A percentile compares a stretch with the other conserved stretches of the same genome.
Conservation (phyloP, 2,797 vertebrate species). For the Tiaroga cobitis region DNA sequence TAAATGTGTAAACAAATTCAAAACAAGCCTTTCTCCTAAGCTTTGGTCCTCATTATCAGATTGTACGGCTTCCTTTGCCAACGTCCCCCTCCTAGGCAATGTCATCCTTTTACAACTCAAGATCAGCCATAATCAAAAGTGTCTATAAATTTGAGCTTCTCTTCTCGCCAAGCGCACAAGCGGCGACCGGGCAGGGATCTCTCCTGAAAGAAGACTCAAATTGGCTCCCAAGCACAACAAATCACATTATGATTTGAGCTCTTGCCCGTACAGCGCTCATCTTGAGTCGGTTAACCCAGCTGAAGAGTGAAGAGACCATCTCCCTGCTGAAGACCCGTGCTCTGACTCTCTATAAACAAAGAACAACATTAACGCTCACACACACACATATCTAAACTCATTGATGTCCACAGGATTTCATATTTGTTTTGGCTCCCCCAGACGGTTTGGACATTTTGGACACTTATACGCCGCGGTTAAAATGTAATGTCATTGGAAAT, state of each 20-base stretch:
- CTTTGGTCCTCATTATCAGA: constrained; percentile 74
- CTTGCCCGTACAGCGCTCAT: constrained; percentile 68
- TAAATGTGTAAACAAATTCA: constrained; percentile 77
- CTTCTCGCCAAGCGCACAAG: constrained; percentile 61
- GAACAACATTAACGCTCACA: background rate
- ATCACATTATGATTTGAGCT: constrained; percentile 74
- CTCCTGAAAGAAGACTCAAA: constrained; percentile 68
- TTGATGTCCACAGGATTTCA: background rate
- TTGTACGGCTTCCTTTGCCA: constrained; percentile 65
- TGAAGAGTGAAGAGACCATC: constrained; percentile 58
- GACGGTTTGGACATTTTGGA: background rate
- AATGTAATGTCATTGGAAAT: too few relatives aligned
- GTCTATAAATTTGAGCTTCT: constrained; percentile 71
- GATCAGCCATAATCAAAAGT: constrained; percentile 75
- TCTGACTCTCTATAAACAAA: constrained; percentile 7
- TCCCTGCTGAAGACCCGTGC: constrained; percentile 52
- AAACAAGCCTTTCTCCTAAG: constrained; percentile 66
- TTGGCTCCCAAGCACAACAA: constrained; percentile 72
- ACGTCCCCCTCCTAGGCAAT: constrained; percentile 62
- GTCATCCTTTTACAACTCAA: constrained; percentile 69
- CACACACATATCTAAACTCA: constrained; percentile 9
- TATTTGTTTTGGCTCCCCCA: background rate
- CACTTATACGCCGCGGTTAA: background rate
- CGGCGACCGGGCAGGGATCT: constrained; percentile 63
- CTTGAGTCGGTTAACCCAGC: constrained; percentile 72